Evolutionary conservation across 2,113 vertebrate genomes (phyloP).

Genomic region (Eolophus roseicapilla): DNA sequence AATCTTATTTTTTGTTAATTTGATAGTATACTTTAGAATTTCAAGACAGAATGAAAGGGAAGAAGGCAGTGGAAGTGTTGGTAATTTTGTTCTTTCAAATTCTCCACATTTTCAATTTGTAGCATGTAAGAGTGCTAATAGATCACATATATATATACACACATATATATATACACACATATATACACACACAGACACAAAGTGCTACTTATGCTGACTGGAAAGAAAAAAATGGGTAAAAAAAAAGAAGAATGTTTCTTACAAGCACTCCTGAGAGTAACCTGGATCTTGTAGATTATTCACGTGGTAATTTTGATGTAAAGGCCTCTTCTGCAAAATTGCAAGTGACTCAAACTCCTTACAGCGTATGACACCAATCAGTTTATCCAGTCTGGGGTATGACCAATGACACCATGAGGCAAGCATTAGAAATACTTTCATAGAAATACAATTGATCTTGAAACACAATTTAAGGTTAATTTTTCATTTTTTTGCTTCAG

Average conservation of each 20-base stretch:
- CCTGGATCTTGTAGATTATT: neutral
- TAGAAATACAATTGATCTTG: neutral
- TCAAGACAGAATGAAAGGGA: neutral
- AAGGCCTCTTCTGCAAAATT: neutral
- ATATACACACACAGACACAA: neutral
- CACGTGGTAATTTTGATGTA: neutral
- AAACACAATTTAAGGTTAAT: neutral
- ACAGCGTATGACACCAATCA: accelerated
- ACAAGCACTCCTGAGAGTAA: neutral
- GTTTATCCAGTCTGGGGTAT: neutral
- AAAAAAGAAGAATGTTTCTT: neutral
- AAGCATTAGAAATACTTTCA: neutral
- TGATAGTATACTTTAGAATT: neutral
- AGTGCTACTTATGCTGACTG: neutral
- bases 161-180: no score
- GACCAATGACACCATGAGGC: neutral
- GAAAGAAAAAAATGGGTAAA: neutral
- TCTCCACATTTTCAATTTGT: neutral
- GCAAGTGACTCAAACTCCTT: neutral
- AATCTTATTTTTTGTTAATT: neutral
- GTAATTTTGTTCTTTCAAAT: neutral
- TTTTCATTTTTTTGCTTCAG: neutral
- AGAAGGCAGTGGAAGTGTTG: neutral
- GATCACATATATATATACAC: neutral
- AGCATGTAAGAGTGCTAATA: neutral